A percentile compares a stretch with the other conserved stretches of the same genome.
phyloP scores from a whole-genome alignment of 2,797 vertebrate genomes.

The Coilia nasus region DNA sequence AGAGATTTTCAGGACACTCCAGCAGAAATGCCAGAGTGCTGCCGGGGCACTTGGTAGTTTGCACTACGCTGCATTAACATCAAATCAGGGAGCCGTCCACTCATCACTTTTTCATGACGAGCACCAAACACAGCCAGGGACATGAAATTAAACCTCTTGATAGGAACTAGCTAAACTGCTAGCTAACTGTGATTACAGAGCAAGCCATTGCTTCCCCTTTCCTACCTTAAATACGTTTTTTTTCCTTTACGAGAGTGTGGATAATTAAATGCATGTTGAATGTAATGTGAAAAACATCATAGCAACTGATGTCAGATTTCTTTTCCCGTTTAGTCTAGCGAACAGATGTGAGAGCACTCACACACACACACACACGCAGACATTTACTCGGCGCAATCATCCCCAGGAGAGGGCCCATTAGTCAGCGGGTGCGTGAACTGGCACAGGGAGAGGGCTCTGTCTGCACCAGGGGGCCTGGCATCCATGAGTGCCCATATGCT shows the following conservation, averaged over 20 bases:
- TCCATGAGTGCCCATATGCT: slow-evolving; percentile 14
- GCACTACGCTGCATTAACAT: slow-evolving; percentile 5
- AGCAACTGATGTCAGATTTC: neutral
- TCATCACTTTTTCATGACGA: neutral
- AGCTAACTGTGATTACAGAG: neutral
- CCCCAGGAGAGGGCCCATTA: slow-evolving; percentile 21
- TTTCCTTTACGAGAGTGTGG: neutral
- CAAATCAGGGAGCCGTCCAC: neutral
- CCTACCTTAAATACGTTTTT: neutral
- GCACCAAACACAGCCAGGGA: neutral
- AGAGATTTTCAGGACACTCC: too few species aligned
- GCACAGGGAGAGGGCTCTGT: neutral
- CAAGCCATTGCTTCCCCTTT: neutral
- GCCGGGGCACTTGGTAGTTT: neutral
- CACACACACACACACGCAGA: neutral
- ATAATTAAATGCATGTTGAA: neutral
- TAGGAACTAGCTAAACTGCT: neutral
- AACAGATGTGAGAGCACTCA: neutral
- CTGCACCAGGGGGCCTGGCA: slow-evolving; percentile 13
- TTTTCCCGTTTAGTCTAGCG: neutral
- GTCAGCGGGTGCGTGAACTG: slow-evolving; percentile 11
- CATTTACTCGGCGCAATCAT: neutral
- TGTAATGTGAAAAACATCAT: neutral
- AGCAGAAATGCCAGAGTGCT: too few species aligned
- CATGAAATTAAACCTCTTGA: neutral